Base-by-base conservation (phyloP, 2,113 vertebrate species). In the Hiodon tergisus region DNA sequence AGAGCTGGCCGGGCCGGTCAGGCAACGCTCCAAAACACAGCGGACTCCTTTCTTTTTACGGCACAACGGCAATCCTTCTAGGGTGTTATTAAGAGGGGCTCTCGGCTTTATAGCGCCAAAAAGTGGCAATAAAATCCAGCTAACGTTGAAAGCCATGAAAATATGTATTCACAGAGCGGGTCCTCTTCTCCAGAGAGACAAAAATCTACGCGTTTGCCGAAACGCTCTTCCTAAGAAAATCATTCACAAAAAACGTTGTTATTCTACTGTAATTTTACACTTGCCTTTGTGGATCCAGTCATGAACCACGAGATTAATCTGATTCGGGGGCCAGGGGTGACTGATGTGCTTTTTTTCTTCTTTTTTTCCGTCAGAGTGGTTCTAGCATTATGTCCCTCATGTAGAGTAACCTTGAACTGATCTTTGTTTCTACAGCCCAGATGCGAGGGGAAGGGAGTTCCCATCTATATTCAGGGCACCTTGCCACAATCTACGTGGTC, bases 351-450 rank as follows among this genome's bases (percentile, higher is more conserved):
- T 82, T 3, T 69, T n/a, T n/a, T n/a, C n/a, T n/a, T n/a, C n/a
- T n/a, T n/a, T n/a, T 31, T 31, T 1, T 31, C 31, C 31, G 31
- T 31, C 69, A 77, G 71, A 80, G 70, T 63, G 13, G 10, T 71
- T 61, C 17, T 46, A 61, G 73, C 55, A 63, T 60, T 65, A 62
- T 76, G 75, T 68, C 10, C 76, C 53, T 71, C 69, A 10, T 63
- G 73, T 11, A 55, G 72, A 76, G 70, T 67, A 10, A 47, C 80
- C 69, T 71, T 78, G 62, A 78, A 75, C 50, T 78, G 46, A 76
- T 78, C 7, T 46, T 76, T 68, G 9, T 13, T 14, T 46, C 5
- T 3, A 8, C 17, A 72, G 48, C 5, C 46, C 48, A 5, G 14
- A 10, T 16, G 16, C 47, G 1, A 63, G 73, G 53, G 6, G 17